Evolutionary conservation across 2,888 invertebrate genomes (phyloP).

Genomic region (Candidula unifasciata): DNA sequence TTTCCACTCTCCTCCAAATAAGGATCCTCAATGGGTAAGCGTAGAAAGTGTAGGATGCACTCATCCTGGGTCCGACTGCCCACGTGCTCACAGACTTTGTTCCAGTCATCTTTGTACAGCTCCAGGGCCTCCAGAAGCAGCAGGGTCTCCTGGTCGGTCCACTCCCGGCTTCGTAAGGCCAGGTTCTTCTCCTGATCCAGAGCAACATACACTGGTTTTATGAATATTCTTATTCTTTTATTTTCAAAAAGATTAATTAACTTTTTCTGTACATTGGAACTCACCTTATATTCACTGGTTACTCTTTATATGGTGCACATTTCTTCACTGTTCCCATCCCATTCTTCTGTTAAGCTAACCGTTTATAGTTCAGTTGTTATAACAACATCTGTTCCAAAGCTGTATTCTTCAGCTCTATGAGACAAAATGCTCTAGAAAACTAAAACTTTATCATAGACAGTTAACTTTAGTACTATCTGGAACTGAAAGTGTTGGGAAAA

Average conservation of each 20-base stretch:
- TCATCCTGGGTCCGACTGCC: constrained; percentile 99
- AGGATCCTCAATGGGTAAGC: constrained; percentile 98
- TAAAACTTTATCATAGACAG: no score
- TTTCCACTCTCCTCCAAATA: constrained; percentile 89
- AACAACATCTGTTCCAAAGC: no score
- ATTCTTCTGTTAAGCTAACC: no score
- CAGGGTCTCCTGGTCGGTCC: constrained; percentile 99
- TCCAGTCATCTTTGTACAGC: constrained; percentile 99
- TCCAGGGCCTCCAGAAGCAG: constrained; percentile 95
- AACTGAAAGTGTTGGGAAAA: no score
- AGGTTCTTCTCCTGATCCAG: constrained; percentile 70
- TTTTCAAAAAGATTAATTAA: not conserved
- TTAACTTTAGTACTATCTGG: no score
- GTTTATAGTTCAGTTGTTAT: no score
- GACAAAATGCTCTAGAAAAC: no score
- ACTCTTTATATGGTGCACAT: no score
- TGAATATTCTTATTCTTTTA: no score
- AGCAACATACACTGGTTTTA: not conserved
- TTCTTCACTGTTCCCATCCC: no score
- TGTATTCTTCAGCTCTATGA: no score
- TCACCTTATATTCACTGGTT: not conserved
- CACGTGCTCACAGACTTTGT: constrained; percentile 94
- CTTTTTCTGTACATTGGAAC: not conserved
- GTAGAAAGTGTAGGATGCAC: constrained; percentile 97
- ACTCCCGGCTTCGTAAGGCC: constrained; percentile 84